A percentile compares a stretch with the other conserved stretches of the same genome.
Conservation (phyloP, 2,888 invertebrate genomes). For the Sclerodermus sp. region DNA sequence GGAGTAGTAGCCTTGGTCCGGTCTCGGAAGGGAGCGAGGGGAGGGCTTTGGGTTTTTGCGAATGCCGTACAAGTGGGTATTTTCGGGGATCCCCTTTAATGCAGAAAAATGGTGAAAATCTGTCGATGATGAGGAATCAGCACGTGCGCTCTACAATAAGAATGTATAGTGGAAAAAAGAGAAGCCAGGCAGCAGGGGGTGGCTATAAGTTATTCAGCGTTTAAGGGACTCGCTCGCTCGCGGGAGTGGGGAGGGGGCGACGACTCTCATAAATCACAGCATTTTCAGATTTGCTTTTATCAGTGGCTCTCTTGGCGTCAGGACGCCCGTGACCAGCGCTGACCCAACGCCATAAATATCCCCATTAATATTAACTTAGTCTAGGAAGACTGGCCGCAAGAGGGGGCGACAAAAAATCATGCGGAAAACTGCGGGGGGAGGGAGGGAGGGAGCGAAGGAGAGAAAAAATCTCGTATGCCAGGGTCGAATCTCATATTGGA, state of each 20-base stretch:
- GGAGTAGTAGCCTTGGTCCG: too few species aligned
- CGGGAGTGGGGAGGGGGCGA: not conserved
- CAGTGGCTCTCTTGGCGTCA: slow-evolving; percentile 36
- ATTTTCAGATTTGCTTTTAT: slow-evolving; percentile 57
- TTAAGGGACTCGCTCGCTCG: too few species aligned
- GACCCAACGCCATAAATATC: slow-evolving; percentile 55
- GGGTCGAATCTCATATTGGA: slow-evolving; percentile 53
- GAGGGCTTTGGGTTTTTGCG: too few species aligned
- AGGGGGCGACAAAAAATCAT: slow-evolving; percentile 25
- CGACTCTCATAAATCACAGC: slow-evolving; percentile 49
- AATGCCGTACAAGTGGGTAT: too few species aligned
- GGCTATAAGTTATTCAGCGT: too few species aligned
- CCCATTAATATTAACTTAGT: slow-evolving; percentile 58
- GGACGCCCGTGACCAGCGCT: slow-evolving; percentile 31
- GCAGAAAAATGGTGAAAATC: too few species aligned
- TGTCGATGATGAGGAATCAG: too few species aligned
- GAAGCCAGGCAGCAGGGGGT: too few species aligned
- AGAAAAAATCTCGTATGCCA: slow-evolving; percentile 53
- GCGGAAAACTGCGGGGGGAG: not conserved
- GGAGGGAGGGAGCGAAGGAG: slow-evolving; percentile 9
- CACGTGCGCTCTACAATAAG: too few species aligned
- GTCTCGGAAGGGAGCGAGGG: too few species aligned
- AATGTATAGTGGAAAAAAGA: too few species aligned
- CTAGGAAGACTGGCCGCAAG: slow-evolving; percentile 35
- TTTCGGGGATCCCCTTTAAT: too few species aligned